Evolutionary conservation across 1,140 invertebrate genomes (phyloP).

Genomic region (Nasonia longicornis): DNA sequence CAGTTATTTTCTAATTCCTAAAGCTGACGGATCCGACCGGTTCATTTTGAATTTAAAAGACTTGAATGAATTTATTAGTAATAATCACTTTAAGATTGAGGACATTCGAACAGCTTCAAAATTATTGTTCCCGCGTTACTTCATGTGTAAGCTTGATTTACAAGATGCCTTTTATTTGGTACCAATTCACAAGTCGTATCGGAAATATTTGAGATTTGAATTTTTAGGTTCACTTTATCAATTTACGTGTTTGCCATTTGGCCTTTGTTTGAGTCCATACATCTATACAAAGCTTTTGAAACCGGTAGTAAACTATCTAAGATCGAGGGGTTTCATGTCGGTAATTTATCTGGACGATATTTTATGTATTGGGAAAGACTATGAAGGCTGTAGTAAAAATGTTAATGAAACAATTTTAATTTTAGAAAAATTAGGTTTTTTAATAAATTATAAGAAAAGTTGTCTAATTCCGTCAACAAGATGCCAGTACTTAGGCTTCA

Average conservation of each 20-base stretch:
- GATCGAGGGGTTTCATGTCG: background rate
- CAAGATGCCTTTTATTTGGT: background rate
- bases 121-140: background rate
- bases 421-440: slow-evolving; percentile 23
- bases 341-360: slow-evolving; percentile 25
- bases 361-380: background rate
- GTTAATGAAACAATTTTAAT: background rate
- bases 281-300: slow-evolving; percentile 14
- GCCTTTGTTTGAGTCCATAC: background rate
- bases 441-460: slow-evolving; percentile 35
- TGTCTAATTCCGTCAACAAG: background rate
- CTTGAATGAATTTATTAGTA: background rate
- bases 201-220: slow-evolving; percentile 10
- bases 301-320: background rate
- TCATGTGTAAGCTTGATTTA: background rate
- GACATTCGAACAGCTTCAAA: background rate
- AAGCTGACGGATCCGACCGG: background rate
- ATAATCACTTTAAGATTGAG: slow-evolving; percentile 5
- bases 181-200: background rate
- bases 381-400: background rate
- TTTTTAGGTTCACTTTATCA: background rate
- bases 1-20: background rate
- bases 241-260: background rate
- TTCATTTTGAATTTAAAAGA: slow-evolving; percentile 10
- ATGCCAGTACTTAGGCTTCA: slow-evolving; percentile 40